Evolutionary conservation across 1,140 invertebrate species (phyloP).

Genomic region (Episyrphus balteatus): DNA sequence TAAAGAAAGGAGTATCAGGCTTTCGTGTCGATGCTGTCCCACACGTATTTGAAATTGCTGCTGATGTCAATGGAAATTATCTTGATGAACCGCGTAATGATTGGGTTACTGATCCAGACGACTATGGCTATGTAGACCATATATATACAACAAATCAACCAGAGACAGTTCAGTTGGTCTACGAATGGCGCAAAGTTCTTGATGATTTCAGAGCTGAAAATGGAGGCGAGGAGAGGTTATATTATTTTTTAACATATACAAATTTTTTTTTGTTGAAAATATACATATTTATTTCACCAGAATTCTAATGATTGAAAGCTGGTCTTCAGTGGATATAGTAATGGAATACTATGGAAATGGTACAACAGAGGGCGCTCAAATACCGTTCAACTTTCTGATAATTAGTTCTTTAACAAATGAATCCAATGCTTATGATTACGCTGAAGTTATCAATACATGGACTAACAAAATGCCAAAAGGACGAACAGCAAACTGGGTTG

Average conservation of each 20-base stretch:
- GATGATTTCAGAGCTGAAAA: conserved; percentile 37
- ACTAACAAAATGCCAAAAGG: conserved; percentile 46
- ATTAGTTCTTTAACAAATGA: conserved; percentile 40
- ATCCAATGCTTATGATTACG: conserved; percentile 45
- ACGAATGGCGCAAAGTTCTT: conserved; percentile 42
- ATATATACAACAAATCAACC: conserved; percentile 49
- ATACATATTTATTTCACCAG: conserved; percentile 15
- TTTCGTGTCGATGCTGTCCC: conserved; percentile 61
- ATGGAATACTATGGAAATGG: conserved; percentile 52
- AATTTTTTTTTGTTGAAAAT: neutral
- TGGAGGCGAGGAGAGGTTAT: conserved; percentile 26
- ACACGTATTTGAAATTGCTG: conserved; percentile 42
- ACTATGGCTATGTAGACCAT: conserved; percentile 48
- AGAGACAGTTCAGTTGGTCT: conserved; percentile 45
- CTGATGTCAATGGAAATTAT: conserved; percentile 41
- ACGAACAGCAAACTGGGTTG: conserved; percentile 50
- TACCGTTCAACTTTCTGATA: conserved; percentile 58
- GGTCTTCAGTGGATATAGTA: conserved; percentile 44
- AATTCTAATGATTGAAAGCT: conserved; percentile 64
- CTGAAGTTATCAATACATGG: conserved; percentile 44
- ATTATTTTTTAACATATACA: neutral
- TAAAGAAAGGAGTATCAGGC: conserved; percentile 60
- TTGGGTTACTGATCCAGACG: conserved; percentile 24
- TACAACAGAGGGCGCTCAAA: conserved; percentile 42
- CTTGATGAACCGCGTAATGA: conserved; percentile 45